Conservation (phyloP, 2,797 vertebrate species). For the Cyclura pinguis region DNA sequence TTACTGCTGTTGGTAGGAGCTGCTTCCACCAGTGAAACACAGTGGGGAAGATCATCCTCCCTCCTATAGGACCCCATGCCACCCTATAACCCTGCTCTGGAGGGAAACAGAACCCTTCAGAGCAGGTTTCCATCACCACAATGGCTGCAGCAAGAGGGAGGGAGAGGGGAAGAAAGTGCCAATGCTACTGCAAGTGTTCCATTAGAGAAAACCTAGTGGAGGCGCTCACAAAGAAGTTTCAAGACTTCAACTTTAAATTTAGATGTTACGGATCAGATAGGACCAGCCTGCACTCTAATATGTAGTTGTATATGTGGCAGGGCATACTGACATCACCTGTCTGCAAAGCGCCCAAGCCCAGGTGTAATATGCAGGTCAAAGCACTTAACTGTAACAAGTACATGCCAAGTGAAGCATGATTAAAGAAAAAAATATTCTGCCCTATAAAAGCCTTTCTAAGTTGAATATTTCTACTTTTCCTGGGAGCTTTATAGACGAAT, state of each 20-base stretch:
- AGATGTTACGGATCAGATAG: not conserved
- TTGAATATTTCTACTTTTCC: not conserved
- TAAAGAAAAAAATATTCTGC: not conserved
- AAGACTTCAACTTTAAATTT: not conserved
- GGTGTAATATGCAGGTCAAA: not conserved
- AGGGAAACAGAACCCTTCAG: too few species aligned
- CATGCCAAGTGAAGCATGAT: not conserved
- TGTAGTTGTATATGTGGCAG: not conserved
- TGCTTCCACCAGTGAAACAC: too few species aligned
- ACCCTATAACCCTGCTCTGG: too few species aligned
- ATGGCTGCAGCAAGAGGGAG: too few species aligned
- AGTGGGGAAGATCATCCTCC: too few species aligned
- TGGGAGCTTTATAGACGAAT: not conserved
- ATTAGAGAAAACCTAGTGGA: not conserved
- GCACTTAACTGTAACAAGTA: not conserved
- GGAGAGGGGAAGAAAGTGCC: too few species aligned
- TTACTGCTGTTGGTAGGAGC: too few species aligned
- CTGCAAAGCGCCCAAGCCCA: too few species aligned
- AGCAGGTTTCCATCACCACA: too few species aligned
- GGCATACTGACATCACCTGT: not conserved
- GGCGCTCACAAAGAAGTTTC: not conserved
- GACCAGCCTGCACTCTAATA: not conserved
- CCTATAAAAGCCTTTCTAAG: not conserved
- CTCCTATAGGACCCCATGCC: too few species aligned
- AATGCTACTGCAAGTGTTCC: too few species aligned